phyloP scores from a whole-genome alignment of 2,888 invertebrate genomes.

The Scotopteryx bipunctaria region DNA sequence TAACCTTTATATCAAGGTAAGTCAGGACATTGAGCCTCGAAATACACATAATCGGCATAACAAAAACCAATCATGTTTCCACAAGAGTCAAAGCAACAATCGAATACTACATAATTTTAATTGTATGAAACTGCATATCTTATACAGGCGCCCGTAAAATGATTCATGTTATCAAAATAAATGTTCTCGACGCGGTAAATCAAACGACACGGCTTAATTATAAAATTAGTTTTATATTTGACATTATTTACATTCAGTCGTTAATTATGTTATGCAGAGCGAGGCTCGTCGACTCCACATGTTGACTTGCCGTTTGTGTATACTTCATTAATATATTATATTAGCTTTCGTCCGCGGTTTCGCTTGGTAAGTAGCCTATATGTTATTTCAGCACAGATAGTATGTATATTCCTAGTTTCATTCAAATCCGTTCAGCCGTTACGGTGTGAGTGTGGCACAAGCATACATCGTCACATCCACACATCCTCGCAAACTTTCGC shows the following conservation, averaged over 20 bases:
- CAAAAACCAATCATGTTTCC: too few relatives aligned
- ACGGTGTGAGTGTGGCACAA: too few relatives aligned
- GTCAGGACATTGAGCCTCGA: too few relatives aligned
- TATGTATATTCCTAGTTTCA: too few relatives aligned
- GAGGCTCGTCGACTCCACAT: conserved; percentile 30
- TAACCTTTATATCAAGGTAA: too few relatives aligned
- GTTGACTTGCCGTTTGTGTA: conserved; percentile 5
- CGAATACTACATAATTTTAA: conserved; percentile 9
- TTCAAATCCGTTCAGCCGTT: too few relatives aligned
- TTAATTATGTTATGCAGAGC: conserved; percentile 37
- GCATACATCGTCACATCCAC: too few relatives aligned
- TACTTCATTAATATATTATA: too few relatives aligned
- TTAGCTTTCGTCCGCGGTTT: background rate
- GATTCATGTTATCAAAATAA: conserved; percentile 72
- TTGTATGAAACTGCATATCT: conserved; percentile 8
- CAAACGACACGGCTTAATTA: conserved; percentile 51
- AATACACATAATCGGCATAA: too few relatives aligned
- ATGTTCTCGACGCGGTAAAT: conserved; percentile 57
- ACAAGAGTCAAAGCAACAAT: conserved; percentile 5
- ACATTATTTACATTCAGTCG: conserved; percentile 36
- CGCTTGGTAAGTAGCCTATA: too few relatives aligned
- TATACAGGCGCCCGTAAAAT: conserved; percentile 37
- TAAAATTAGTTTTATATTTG: conserved; percentile 43
- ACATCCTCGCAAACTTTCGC: too few relatives aligned
- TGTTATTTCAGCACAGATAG: too few relatives aligned